These are phyloP conservation scores for Nephotettix cincticeps DNA, from an alignment of 1,140 invertebrate species.

Conservation along the genomic window DNA sequence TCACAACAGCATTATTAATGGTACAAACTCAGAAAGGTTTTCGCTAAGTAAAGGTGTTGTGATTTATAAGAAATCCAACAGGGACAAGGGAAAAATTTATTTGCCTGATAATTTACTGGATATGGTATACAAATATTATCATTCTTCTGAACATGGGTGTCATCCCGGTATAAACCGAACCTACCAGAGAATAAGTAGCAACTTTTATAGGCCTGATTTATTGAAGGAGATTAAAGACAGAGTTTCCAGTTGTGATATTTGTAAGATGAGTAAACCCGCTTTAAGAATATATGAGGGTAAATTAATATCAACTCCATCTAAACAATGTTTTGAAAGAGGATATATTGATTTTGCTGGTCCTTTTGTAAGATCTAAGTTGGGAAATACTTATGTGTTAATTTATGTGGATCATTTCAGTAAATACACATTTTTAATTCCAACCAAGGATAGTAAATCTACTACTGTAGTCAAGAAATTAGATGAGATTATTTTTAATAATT, in stretches of 20 bases:
- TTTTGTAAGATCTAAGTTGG: not conserved
- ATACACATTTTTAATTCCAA: not conserved
- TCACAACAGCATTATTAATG: not conserved
- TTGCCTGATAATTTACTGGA: not conserved
- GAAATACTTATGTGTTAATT: conserved; percentile 2
- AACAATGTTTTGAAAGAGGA: conserved; percentile 2
- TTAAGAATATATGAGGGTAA: not conserved
- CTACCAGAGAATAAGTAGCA: not conserved
- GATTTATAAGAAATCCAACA: not conserved
- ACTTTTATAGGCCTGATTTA: not conserved
- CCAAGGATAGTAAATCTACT: not conserved
- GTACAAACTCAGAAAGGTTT: not conserved
- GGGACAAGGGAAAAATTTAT: not conserved
- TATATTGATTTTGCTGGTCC: conserved; percentile 2
- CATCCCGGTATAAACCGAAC: not conserved
- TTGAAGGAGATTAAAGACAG: not conserved
- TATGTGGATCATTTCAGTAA: conserved; percentile 7
- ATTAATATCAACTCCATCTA: not conserved
- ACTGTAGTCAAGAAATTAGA: not conserved
- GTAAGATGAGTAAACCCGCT: conserved; percentile 1
- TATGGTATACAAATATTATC: not conserved
- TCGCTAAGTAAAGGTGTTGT: not conserved
- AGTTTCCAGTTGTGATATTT: not conserved
- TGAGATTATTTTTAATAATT: not conserved
- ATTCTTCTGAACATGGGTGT: not conserved